A percentile compares a stretch with the other conserved stretches of the same genome.
Conservation (phyloP, 2,797 vertebrate genomes). For the Peromyscus nudipes region DNA sequence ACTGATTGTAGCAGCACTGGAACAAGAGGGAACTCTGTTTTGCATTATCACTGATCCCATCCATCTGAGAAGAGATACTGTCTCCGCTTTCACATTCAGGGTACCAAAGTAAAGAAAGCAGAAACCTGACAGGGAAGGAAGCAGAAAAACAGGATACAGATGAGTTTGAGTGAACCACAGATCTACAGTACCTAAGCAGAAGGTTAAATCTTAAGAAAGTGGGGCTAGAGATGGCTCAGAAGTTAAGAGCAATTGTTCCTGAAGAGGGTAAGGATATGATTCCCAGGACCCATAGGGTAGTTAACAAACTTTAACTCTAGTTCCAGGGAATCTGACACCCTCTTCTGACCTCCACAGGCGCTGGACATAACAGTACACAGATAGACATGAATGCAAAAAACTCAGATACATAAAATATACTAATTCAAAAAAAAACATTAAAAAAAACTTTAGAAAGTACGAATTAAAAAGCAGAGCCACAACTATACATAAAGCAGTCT, state of each 20-base stretch:
- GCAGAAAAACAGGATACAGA: neutral
- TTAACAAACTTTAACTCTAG: neutral
- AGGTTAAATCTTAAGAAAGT: neutral
- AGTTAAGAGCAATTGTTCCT: neutral
- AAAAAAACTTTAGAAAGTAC: neutral
- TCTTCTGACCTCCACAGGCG: neutral
- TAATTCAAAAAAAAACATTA: neutral
- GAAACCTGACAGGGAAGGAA: no score
- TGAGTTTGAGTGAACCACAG: neutral
- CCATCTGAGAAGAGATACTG: no score
- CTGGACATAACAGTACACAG: neutral
- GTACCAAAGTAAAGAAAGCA: neutral
- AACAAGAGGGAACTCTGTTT: neutral
- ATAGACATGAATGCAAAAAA: neutral
- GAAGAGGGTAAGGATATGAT: neutral
- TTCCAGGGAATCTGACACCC: neutral
- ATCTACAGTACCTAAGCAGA: neutral
- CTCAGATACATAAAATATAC: neutral
- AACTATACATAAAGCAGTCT: no score
- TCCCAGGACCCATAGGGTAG: neutral
- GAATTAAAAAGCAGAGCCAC: neutral
- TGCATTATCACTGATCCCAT: no score
- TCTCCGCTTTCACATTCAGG: neutral
- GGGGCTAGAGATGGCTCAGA: neutral
- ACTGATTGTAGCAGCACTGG: no score